Base-by-base conservation (phyloP, 2,888 invertebrate species). In the Trissoscelio sp. region DNA sequence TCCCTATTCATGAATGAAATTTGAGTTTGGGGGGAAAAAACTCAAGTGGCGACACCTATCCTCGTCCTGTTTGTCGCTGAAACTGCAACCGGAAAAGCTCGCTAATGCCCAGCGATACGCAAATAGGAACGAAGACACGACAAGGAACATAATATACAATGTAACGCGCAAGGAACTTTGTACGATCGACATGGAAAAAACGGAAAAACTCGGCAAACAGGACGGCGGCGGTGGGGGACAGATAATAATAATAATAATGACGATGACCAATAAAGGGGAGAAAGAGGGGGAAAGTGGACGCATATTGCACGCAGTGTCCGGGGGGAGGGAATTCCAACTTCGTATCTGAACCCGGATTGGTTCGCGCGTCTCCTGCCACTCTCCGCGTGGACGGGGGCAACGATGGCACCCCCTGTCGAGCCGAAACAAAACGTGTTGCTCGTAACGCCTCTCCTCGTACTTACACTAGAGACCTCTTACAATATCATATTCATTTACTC, bases 401-500 rank as follows among this genome's bases (percentile, higher is more conserved):
- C 9, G 16, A 11, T 42, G 5, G 57, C 39, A 37, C 46, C 64
- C 53, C 46, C 64, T 46, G 48, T n/a, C 64, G 57, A 74, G 58
- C 24, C 55, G 62, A 74, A 64, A 53, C 20, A 12, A 60, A 57
- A n/a, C 51, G 62, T 60, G 60, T 28, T 46, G 34, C 83, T 83
- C 80, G 64, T 60, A 48, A 53, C 55, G 74, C n/a, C n/a, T n/a
- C n/a, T n/a, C n/a, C 89, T 89, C 89, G 87, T 88, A 90, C 89
- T 89, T 90, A 90, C 79, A 75, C 87, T 88, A 88, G 83, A 88
- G 87, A 88, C 86, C 87, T 87, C 89, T 91, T 90, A 90, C 87
- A 89, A 89, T 90, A 91, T 90, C 89, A 90, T 90, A 91, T 88
- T 89, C 88, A 91, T 91, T 90, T 91, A 90, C 86, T 89, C 88